Conservation (phyloP, 2,113 vertebrate species). For the Stictonetta naevosa region DNA sequence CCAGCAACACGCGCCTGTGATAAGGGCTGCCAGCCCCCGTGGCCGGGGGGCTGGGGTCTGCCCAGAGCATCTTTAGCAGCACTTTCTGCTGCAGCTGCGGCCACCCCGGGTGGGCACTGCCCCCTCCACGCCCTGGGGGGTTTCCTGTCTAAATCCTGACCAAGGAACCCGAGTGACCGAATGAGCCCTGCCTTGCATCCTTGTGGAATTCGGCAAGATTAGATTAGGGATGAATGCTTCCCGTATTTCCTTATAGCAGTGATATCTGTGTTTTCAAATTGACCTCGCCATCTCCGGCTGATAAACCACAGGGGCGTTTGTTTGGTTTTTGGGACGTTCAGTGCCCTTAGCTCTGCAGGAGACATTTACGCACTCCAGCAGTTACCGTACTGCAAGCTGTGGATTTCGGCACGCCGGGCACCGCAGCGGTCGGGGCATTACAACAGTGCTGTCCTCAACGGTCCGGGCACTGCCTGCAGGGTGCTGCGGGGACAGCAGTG, state of each 20-base stretch:
- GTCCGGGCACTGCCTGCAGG: too few relatives aligned
- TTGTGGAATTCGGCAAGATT: slow-evolving; percentile 49
- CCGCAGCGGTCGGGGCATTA: neutral
- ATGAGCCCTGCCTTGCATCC: neutral
- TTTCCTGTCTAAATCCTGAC: slow-evolving; percentile 31
- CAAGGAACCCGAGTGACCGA: neutral
- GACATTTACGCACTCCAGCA: neutral
- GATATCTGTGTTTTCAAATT: slow-evolving; percentile 30
- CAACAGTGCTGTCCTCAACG: neutral
- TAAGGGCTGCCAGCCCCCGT: neutral
- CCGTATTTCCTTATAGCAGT: slow-evolving; percentile 49
- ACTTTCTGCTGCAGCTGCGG: neutral
- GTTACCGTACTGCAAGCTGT: neutral
- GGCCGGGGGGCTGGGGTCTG: neutral
- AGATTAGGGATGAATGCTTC: slow-evolving; percentile 64
- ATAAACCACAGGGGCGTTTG: slow-evolving; percentile 13
- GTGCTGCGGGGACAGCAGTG: too few relatives aligned
- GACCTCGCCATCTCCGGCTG: neutral
- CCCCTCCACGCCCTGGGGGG: neutral
- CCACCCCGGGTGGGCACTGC: neutral
- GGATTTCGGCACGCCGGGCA: neutral
- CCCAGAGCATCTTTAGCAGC: neutral
- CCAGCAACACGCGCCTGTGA: neutral
- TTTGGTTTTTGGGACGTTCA: neutral
- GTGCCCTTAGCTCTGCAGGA: neutral